A percentile compares a stretch with the other conserved stretches of the same genome.
phyloP scores from a whole-genome alignment of 2,797 vertebrate genomes.

The Cossypha polioptera region DNA sequence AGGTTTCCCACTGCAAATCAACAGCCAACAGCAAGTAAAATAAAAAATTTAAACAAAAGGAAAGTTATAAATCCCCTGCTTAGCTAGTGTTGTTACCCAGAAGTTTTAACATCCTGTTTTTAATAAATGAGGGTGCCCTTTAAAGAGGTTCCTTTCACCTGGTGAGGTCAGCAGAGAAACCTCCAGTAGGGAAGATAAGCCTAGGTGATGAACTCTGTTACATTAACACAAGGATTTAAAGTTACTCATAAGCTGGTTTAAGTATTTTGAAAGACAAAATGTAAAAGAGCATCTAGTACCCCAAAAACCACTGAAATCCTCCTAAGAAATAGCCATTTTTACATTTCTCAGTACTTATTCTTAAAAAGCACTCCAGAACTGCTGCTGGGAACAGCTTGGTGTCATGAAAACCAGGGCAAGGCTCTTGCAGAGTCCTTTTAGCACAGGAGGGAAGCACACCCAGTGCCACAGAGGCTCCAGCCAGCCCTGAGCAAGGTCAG shows the following conservation, averaged over 20 bases:
- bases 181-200: background rate
- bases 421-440: background rate
- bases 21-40: background rate
- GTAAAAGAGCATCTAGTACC: background rate
- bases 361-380: background rate
- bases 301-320: background rate
- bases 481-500: rapidly evolving
- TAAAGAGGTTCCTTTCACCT: background rate
- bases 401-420: background rate
- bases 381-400: background rate
- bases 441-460: background rate
- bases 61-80: background rate
- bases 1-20: background rate
- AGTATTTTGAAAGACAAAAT: background rate
- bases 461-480: background rate
- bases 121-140: background rate
- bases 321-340: background rate
- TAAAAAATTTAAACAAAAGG: background rate
- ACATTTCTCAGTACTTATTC: background rate
- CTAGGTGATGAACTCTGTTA: background rate
- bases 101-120: background rate
- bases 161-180: background rate
- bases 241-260: background rate
- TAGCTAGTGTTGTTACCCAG: background rate
- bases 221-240: background rate